phyloP scores from a whole-genome alignment of 2,888 invertebrate species.

The Leptopilina drosophilae region DNA sequence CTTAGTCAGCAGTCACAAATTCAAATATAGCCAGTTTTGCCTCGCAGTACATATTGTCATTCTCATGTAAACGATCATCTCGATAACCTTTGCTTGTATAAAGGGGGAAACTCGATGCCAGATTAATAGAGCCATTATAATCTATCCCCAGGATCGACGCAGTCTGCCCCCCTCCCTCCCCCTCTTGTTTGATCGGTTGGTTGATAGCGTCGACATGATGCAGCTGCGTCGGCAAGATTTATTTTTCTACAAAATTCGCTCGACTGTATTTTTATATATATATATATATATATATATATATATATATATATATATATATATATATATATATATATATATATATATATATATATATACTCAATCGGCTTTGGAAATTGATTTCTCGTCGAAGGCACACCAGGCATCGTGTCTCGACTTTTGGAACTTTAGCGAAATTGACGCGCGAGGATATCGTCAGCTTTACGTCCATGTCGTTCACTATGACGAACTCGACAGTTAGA shows the following conservation, averaged over 20 bases:
- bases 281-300: too few relatives aligned
- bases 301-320: too few relatives aligned
- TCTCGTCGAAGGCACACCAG: conserved; percentile 25
- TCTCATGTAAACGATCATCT: conserved; percentile 54
- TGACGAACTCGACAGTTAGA: conserved; percentile 33
- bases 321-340: too few relatives aligned
- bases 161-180: conserved; percentile 40
- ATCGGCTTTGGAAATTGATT: conserved; percentile 25
- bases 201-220: conserved; percentile 28
- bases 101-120: conserved; percentile 51
- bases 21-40: conserved; percentile 55
- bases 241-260: conserved; percentile 33
- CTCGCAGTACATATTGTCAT: conserved; percentile 46
- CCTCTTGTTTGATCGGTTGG: conserved; percentile 18
- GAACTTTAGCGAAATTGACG: conserved; percentile 36
- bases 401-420: conserved; percentile 7
- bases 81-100: conserved; percentile 55
- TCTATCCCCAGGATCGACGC: conserved; percentile 55
- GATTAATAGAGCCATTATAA: conserved; percentile 65
- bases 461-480: conserved; percentile 27
- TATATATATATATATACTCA: background rate
- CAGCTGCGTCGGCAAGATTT: conserved; percentile 35
- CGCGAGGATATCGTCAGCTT: conserved; percentile 34
- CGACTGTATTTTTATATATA: background rate
- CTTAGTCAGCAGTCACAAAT: conserved; percentile 55